Base-by-base conservation (phyloP, 2,888 invertebrate genomes). In the Myopa testacea region DNA sequence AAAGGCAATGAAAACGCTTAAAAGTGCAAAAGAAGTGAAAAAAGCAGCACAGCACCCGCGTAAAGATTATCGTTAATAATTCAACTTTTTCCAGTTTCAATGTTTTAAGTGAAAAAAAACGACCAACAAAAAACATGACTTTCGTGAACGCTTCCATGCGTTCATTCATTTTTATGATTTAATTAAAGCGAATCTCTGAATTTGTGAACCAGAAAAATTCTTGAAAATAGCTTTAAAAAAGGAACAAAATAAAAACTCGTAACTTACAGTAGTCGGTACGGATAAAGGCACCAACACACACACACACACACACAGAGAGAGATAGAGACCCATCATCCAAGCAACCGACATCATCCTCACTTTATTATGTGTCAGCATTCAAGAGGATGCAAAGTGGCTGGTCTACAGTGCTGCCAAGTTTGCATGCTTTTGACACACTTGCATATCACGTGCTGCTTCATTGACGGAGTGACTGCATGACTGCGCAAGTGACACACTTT, bases 371-470 rank as follows among this genome's bases (percentile, higher is more conserved):
- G 19, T 45, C 68, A 68, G 70, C 34, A 58, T 70, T 55, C 52
- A 70, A 70, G 7, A 52, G 40, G 19, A 70, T 70, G 70, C 70
- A 70, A 70, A 70, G 34, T 55, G 19, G 55, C 55, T 70, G 12
- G 45, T 4, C 50, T n/a, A 0, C 37, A 70, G 70, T 34, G 70
- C 70, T 70, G 70, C 37, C 70, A 58, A 69, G 69, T 26, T 58
- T 55, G 58, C 58, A 65, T 65, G 63, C 63, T 65, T 65, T 58
- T 58, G 70, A 70, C 55, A 70, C 55, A 55, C 37, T 58, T 55
- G 58, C 70, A 70, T 34, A 14, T 55, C 55, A 55, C 70, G 55
- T 52, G 34, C 63, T 65, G 63, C 37, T 7, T 65, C 10, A 50
- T 50, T 19, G 68, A 68, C n/a, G 16, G 40, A 34, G 0, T 37